Base-by-base conservation (phyloP, 2,888 invertebrate species). In the Troglohyphantes excavatus region DNA sequence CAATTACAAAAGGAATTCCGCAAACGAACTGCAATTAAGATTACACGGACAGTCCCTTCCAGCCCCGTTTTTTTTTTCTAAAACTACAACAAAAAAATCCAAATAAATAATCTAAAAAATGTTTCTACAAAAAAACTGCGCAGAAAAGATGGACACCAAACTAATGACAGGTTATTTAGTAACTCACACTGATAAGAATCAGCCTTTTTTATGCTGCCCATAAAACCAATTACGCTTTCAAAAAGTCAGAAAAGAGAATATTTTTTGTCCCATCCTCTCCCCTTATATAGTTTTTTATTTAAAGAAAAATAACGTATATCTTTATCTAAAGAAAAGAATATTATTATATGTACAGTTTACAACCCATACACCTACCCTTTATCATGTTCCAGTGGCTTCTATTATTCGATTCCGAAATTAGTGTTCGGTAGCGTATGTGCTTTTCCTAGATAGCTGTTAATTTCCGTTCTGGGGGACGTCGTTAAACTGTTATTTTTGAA, bases 1-100 rank as follows among this genome's bases (percentile, higher is more conserved):
- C 53, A 53, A 53, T 53, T 53, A 53, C 53, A 53, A 53, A 53
- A 53, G 53, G 53, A 53, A 53, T 53, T 53, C 53, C 53, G 53
- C 53, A 53, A 53, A 53, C n/a, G 53, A 17, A 53, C 53, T 53
- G n/a, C 53, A 53, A 53, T 53, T 53, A 53, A 53, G 53, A 53
- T 53, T 53, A 53, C 53, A 53, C 53, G 13, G n/a, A 53, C 53
- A 53, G 53, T n/a, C 17, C n/a, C n/a, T 53, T 53, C 53, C n/a
- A 17, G 9, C 13, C n/a, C 17, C 5, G 13, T 5, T 53, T 9
- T 53, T 53, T 53, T n/a, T 53, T 53, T 53, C 5, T n/a, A 2
- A n/a, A 53, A 53, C 13, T n/a, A n/a, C 17, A 53, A 5, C 53
- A 53, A 53, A 53, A 53, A 53, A 53, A 17, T 11, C 9, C 9